Percentiles rank a stretch among this genome's conserved stretches.
Conservation (phyloP, 1,140 invertebrate genomes). For the Saxidomus purpurata region DNA sequence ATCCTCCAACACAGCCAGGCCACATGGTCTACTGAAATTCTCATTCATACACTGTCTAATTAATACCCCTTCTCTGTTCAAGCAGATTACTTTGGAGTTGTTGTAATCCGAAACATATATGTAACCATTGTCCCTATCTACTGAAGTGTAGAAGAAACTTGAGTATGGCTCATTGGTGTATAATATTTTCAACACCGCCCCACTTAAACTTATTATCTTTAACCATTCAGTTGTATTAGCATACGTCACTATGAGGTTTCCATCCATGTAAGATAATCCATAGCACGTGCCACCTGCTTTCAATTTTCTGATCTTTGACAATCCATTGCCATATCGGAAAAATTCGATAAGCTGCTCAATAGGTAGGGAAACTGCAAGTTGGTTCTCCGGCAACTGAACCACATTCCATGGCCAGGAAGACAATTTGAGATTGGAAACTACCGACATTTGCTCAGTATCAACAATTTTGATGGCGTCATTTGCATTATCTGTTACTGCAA, state of each 20-base stretch:
- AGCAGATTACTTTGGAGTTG: too few species aligned
- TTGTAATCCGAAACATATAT: neutral
- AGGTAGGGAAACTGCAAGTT: neutral
- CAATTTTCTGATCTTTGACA: neutral
- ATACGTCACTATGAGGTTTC: too few species aligned
- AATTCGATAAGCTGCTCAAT: neutral
- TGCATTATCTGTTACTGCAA: neutral
- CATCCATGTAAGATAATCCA: neutral
- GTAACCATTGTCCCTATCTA: neutral
- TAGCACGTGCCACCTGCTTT: neutral
- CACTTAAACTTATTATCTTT: neutral
- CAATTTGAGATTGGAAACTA: neutral
- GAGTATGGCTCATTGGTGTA: neutral
- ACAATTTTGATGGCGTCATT: neutral
- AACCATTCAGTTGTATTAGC: neutral
- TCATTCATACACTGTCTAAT: neutral
- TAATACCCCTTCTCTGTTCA: neutral
- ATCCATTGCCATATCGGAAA: neutral
- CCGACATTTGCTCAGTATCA: neutral
- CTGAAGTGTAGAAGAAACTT: neutral
- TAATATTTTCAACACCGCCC: neutral
- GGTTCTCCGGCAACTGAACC: neutral
- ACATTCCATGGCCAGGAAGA: neutral
- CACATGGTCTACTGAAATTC: neutral
- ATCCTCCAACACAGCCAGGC: neutral